Conservation (phyloP, 2,888 invertebrate genomes). For the Fabriciana adippe region DNA sequence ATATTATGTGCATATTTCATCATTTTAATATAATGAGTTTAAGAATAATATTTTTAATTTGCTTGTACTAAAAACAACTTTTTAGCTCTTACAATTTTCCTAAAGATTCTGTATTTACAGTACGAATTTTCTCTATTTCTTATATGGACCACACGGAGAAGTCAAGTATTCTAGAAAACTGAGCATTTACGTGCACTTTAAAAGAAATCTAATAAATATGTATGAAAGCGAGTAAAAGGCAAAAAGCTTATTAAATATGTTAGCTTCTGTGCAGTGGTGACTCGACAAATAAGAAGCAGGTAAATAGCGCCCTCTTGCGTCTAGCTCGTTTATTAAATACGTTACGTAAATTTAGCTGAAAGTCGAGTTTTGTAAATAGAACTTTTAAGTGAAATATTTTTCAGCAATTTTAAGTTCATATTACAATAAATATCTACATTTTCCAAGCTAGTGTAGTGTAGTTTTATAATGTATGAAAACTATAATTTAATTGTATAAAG, state of each 20-base stretch:
- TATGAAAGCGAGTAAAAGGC: slow-evolving; percentile 19
- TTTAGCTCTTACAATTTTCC: neutral
- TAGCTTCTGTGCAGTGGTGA: slow-evolving; percentile 19
- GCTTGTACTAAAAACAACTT: too few relatives aligned
- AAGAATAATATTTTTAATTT: too few relatives aligned
- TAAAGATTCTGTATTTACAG: neutral
- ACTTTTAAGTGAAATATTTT: slow-evolving; percentile 5
- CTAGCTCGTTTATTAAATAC: slow-evolving; percentile 22
- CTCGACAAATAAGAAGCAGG: slow-evolving; percentile 21
- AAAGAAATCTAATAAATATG: slow-evolving; percentile 22
- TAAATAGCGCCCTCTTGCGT: slow-evolving; percentile 20
- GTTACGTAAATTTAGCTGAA: slow-evolving; percentile 15
- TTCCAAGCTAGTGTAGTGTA: too few relatives aligned
- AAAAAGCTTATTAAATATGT: slow-evolving; percentile 24
- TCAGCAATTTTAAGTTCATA: neutral
- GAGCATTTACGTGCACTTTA: slow-evolving; percentile 15
- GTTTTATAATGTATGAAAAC: too few relatives aligned
- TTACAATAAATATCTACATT: too few relatives aligned
- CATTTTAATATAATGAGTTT: too few relatives aligned
- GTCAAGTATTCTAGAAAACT: slow-evolving; percentile 16
- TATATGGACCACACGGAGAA: slow-evolving; percentile 4
- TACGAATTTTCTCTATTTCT: neutral
- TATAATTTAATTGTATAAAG: too few relatives aligned
- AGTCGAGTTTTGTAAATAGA: slow-evolving; percentile 1
- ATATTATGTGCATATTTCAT: too few relatives aligned